Conservation (phyloP, 2,888 invertebrate species). For the Parascotia fuliginaria region DNA sequence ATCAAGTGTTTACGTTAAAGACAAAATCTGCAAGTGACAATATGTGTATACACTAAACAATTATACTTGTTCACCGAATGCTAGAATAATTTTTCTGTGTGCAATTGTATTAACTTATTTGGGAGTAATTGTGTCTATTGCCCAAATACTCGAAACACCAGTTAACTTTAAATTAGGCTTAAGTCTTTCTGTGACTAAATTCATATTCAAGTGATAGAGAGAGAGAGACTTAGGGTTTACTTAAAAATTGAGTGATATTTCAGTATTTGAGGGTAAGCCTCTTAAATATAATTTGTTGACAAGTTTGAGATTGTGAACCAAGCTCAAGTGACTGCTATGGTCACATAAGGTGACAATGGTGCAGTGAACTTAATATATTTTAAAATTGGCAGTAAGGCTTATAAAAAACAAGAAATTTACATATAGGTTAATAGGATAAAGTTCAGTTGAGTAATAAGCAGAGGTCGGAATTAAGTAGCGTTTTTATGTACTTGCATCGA, state of each 20-base stretch:
- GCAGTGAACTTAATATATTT: slow-evolving; percentile 27
- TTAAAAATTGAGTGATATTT: no score
- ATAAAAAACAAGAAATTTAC: slow-evolving; percentile 15
- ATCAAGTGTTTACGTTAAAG: no score
- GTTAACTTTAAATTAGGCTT: no score
- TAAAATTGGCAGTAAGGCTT: slow-evolving; percentile 30
- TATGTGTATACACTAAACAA: slow-evolving; percentile 53
- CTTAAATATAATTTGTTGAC: slow-evolving; percentile 36
- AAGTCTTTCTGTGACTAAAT: no score
- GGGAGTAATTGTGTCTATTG: slow-evolving; percentile 32
- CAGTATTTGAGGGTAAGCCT: slow-evolving; percentile 35
- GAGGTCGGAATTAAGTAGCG: no score
- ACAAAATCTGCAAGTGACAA: no score
- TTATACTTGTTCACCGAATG: slow-evolving; percentile 52
- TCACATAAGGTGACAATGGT: slow-evolving; percentile 14
- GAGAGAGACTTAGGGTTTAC: no score
- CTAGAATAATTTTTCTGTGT: slow-evolving; percentile 53
- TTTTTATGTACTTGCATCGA: no score
- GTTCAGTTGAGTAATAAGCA: slow-evolving; percentile 39
- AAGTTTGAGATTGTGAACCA: slow-evolving; percentile 29
- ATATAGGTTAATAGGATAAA: slow-evolving; percentile 24
- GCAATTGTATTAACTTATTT: slow-evolving; percentile 52
- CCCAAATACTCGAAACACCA: no score
- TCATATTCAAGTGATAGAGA: no score
- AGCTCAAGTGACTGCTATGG: slow-evolving; percentile 11